Evolutionary conservation across 2,113 vertebrate genomes (phyloP).

Genomic region (Halcyon malimbica): DNA sequence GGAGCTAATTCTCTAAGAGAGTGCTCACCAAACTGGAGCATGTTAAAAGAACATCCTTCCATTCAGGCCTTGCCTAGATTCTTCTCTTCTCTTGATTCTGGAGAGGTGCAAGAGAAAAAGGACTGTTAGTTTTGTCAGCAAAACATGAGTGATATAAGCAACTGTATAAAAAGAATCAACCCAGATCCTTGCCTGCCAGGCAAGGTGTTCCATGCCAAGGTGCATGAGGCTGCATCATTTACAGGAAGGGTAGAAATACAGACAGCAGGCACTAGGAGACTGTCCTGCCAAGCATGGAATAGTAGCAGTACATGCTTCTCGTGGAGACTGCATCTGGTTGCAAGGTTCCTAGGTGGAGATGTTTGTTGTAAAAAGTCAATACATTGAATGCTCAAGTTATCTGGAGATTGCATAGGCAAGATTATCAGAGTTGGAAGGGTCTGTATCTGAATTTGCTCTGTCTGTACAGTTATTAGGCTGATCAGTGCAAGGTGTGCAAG

Average conservation of each 20-base stretch:
- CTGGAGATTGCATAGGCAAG: neutral
- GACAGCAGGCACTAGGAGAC: neutral
- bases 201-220: neutral
- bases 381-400: neutral
- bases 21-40: neutral
- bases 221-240: neutral
- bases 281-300: neutral
- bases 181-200: neutral
- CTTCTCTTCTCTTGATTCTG: neutral
- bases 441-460: neutral
- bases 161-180: neutral
- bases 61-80: neutral
- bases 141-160: neutral
- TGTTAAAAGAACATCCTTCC: neutral
- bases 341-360: neutral
- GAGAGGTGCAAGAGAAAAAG: neutral
- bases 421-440: neutral
- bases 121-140: neutral
- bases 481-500: neutral
- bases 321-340: neutral
- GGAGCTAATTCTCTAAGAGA: neutral
- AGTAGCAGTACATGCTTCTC: neutral
- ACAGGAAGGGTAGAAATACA: neutral
- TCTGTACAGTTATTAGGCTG: neutral
- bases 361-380: neutral